phyloP scores from a whole-genome alignment of 2,797 vertebrate genomes.

The Tamandua tetradactyla region DNA sequence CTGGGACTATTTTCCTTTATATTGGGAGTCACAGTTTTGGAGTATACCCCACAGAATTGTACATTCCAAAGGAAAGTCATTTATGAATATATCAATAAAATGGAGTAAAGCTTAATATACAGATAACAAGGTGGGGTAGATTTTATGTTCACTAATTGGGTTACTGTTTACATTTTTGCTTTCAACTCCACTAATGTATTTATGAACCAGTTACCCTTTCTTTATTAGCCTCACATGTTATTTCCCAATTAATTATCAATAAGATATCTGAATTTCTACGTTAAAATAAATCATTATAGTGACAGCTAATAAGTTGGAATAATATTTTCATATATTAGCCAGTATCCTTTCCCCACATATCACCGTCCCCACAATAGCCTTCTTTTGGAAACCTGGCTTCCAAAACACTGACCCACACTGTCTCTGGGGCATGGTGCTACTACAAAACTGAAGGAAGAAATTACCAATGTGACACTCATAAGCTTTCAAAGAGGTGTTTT shows the following conservation, averaged over 20 bases:
- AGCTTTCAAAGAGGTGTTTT: background rate
- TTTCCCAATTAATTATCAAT: conserved; percentile 39
- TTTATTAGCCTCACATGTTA: background rate
- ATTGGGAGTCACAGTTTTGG: background rate
- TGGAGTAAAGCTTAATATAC: background rate
- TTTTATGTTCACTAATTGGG: conserved; percentile 5
- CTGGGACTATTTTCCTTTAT: background rate
- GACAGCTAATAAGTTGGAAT: background rate
- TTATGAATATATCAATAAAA: background rate
- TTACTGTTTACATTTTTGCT: conserved; percentile 33
- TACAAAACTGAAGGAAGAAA: background rate
- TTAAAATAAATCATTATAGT: conserved; percentile 44
- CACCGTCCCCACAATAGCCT: no score
- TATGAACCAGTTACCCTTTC: conserved; percentile 24
- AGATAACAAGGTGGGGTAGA: background rate
- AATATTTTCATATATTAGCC: background rate
- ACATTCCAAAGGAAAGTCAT: background rate
- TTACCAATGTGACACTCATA: background rate
- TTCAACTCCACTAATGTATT: background rate
- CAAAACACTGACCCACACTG: background rate
- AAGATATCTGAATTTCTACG: background rate
- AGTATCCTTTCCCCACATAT: conserved; percentile 12
- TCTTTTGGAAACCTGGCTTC: background rate
- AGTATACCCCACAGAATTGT: background rate
- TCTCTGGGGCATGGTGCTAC: background rate